Conservation (phyloP, 1,140 invertebrate genomes). For the Drosophila bocki region DNA sequence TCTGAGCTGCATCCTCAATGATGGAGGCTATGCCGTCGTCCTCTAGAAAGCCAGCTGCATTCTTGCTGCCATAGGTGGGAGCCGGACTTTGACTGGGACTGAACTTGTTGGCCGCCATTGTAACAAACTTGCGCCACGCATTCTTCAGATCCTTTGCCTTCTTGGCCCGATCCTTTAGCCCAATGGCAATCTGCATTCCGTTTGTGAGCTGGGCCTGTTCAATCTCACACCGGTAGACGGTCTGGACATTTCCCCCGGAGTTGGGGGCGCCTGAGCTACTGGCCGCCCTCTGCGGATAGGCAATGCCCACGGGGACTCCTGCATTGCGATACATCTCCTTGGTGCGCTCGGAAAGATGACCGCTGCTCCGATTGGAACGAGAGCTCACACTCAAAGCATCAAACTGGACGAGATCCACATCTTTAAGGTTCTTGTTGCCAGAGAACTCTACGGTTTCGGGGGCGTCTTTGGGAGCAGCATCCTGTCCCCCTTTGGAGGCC, state of each 20-base stretch:
- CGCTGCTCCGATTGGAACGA: conserved; percentile 77
- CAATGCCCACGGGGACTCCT: conserved; percentile 79
- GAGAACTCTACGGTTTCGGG: conserved; percentile 37
- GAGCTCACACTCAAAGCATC: conserved; percentile 80
- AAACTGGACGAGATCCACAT: conserved; percentile 74
- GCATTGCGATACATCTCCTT: conserved; percentile 83
- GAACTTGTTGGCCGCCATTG: conserved; percentile 83
- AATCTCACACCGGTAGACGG: conserved; percentile 83
- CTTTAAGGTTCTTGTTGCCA: conserved; percentile 61
- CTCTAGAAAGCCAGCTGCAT: conserved; percentile 59
- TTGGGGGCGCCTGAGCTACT: conserved; percentile 42
- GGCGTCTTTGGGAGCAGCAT: conserved; percentile 22
- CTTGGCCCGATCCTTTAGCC: conserved; percentile 79
- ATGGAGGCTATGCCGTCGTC: conserved; percentile 83
- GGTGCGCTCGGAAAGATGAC: conserved; percentile 80
- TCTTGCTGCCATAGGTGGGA: conserved; percentile 72
- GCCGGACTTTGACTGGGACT: conserved; percentile 80
- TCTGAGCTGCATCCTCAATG: conserved; percentile 67
- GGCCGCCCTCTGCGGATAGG: conserved; percentile 75
- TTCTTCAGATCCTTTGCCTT: conserved; percentile 85
- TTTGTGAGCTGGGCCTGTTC: conserved; percentile 75
- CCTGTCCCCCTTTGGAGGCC: conserved; percentile 2
- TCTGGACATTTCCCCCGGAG: conserved; percentile 62
- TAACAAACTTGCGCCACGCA: conserved; percentile 85
- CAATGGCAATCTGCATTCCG: conserved; percentile 84